Percentiles rank a stretch among this genome's conserved stretches.
These are phyloP conservation scores for Drosophila gaucha DNA, from an alignment of 2,888 invertebrate species.

Conservation along the genomic window DNA sequence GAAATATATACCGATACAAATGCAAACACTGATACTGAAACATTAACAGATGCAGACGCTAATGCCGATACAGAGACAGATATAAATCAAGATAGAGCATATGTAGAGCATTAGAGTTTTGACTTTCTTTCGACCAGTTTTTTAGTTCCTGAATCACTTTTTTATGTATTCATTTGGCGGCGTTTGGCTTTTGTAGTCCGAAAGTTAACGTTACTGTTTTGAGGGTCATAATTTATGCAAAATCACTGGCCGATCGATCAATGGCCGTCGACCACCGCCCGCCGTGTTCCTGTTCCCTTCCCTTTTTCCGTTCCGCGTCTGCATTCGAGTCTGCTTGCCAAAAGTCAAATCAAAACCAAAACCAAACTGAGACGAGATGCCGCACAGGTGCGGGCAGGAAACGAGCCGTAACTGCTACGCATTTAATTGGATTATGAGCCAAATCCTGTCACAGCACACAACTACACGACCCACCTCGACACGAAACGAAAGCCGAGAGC, in stretches of 20 bases:
- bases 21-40: slow-evolving; percentile 3
- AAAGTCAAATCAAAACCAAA: slow-evolving; percentile 30
- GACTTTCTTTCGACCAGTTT: background rate
- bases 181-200: slow-evolving; percentile 67
- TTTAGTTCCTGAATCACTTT: slow-evolving; percentile 41
- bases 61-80: background rate
- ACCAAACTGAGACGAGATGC: slow-evolving; percentile 33
- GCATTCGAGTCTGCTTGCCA: slow-evolving; percentile 31
- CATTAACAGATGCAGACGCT: slow-evolving; percentile 4
- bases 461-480: slow-evolving; percentile 38
- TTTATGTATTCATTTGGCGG: slow-evolving; percentile 61
- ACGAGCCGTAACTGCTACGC: slow-evolving; percentile 56
- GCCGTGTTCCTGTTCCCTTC: slow-evolving; percentile 16
- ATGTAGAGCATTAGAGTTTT: slow-evolving; percentile 30
- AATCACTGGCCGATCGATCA: slow-evolving; percentile 78
- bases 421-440: slow-evolving; percentile 77
- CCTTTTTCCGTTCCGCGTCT: slow-evolving; percentile 1
- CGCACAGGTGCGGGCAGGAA: slow-evolving; percentile 77
- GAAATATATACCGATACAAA: slow-evolving; percentile 6
- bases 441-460: slow-evolving; percentile 75
- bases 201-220: slow-evolving; percentile 53
- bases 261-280: slow-evolving; percentile 54
- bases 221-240: slow-evolving; percentile 74
- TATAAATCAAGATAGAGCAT: background rate
- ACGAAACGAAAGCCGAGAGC: background rate